Percentiles rank a stretch among this genome's conserved stretches.
Evolutionary conservation across 2,113 vertebrate genomes (phyloP).

Genomic region (Epinephelus fuscoguttatus): DNA sequence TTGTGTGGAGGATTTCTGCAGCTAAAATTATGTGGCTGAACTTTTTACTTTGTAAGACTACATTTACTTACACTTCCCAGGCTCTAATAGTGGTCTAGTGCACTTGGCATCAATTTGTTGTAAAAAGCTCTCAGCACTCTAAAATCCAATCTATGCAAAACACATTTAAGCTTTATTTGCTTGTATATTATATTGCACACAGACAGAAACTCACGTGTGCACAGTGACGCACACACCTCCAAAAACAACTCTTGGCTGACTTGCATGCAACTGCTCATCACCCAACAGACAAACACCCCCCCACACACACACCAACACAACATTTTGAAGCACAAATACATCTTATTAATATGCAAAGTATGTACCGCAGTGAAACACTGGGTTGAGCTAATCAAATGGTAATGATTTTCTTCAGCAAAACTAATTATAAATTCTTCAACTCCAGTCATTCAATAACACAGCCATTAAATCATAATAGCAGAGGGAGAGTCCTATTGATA

Average conservation of each 20-base stretch:
- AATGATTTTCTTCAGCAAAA: constrained; percentile 75
- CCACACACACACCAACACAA: background rate
- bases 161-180: constrained; percentile 15
- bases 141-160: constrained; percentile 21
- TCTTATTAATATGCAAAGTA: constrained; percentile 67
- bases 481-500: constrained; percentile 73
- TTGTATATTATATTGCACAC: background rate
- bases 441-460: constrained; percentile 71
- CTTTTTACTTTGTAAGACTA: constrained; percentile 3
- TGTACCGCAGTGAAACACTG: constrained; percentile 54
- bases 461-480: constrained; percentile 72
- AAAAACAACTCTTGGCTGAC: too few species aligned
- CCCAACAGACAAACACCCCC: background rate
- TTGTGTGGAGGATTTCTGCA: background rate
- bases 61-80: constrained; percentile 29
- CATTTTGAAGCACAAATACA: constrained; percentile 8
- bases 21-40: background rate
- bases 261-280: too few species aligned
- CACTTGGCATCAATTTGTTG: constrained; percentile 22
- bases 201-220: background rate
- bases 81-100: constrained; percentile 13
- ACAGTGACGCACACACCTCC: background rate
- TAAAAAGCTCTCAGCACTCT: constrained; percentile 14
- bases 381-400: constrained; percentile 74
- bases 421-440: constrained; percentile 76